Conservation (phyloP, 2,797 vertebrate genomes). For the Sebastes baramenuke region DNA sequence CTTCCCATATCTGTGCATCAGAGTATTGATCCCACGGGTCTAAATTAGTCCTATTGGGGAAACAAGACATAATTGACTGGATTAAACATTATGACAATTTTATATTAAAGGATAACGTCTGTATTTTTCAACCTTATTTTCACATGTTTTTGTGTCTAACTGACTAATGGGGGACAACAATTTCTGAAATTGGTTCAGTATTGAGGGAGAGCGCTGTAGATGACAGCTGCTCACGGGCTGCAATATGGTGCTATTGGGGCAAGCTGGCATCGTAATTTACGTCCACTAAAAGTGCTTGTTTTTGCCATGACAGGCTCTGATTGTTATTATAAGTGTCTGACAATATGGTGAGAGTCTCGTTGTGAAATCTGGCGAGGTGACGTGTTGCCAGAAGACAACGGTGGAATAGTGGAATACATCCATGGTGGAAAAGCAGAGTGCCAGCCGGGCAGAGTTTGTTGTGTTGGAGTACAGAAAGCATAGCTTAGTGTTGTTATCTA, state of each 20-base stretch:
- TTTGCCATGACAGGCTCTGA: background rate
- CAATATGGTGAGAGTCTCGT: background rate
- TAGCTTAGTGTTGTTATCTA: too few relatives aligned
- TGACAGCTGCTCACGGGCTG: background rate
- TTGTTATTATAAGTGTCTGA: background rate
- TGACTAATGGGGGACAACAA: background rate
- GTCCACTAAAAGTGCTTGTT: background rate
- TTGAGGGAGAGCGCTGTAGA: background rate
- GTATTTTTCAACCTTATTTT: background rate
- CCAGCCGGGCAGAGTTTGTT: too few relatives aligned
- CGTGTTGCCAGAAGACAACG: too few relatives aligned
- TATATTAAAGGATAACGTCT: background rate
- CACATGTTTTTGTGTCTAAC: background rate
- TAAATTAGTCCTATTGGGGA: slow-evolving; percentile 84
- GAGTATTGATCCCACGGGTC: slow-evolving; percentile 85
- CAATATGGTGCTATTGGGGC: background rate
- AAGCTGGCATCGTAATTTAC: background rate
- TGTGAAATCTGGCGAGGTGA: too few relatives aligned
- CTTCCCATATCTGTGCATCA: slow-evolving; percentile 88
- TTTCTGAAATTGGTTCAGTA: too few relatives aligned
- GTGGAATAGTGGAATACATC: too few relatives aligned
- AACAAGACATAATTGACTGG: background rate
- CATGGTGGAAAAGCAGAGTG: rapidly evolving
- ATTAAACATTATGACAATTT: slow-evolving; percentile 1
- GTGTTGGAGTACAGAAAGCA: too few relatives aligned